Conservation (phyloP, 2,888 invertebrate genomes). For the Ichneumoninae sp. region DNA sequence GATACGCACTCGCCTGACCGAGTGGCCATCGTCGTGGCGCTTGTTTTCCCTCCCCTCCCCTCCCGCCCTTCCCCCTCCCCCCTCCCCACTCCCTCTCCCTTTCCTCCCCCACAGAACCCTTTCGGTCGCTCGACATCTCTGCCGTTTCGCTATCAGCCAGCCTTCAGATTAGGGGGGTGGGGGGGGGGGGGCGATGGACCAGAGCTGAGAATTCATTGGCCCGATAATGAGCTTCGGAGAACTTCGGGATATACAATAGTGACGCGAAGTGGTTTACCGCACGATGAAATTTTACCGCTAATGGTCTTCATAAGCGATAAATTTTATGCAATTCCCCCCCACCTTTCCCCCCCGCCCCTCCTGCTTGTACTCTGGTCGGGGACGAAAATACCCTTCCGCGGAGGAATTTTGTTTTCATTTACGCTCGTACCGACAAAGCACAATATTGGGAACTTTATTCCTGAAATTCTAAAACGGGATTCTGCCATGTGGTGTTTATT, state of each 20-base stretch:
- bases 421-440: background rate
- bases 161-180: background rate
- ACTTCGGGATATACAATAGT: background rate
- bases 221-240: background rate
- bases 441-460: background rate
- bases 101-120: too few relatives aligned
- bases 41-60: background rate
- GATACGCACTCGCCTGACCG: conserved; percentile 37
- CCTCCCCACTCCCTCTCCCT: background rate
- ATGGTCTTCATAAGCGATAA: background rate
- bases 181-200: background rate
- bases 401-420: conserved; percentile 11
- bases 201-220: background rate
- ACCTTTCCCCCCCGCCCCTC: too few relatives aligned
- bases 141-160: background rate
- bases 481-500: too few relatives aligned
- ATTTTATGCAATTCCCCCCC: background rate
- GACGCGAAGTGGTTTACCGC: background rate
- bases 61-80: background rate
- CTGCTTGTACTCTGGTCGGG: background rate
- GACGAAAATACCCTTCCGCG: conserved; percentile 10
- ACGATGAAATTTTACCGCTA: conserved; percentile 26
- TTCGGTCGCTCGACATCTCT: background rate
- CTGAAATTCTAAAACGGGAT: too few relatives aligned
- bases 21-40: conserved; percentile 28